Base-by-base conservation (phyloP, 1,140 invertebrate genomes). In the Ctenoplectra terminalis region DNA sequence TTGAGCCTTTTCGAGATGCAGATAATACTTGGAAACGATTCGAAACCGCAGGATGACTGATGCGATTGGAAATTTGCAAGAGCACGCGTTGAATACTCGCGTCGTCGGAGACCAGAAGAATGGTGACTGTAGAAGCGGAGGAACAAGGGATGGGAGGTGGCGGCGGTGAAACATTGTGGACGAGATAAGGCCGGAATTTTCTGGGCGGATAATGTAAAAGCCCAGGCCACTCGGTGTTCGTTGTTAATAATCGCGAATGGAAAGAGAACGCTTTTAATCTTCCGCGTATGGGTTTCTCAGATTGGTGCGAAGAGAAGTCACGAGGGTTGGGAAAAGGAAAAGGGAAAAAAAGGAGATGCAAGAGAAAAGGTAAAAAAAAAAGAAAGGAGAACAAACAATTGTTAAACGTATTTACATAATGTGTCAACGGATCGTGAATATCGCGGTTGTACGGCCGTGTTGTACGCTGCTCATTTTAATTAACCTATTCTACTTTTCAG, bases 101-200 rank as follows among this genome's bases (percentile, higher is more conserved):
- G 60, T 52, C 73, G 46, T 46, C 43, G 40, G 56, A 46, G 73
- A 63, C 37, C 20, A 34, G 4, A 34, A 74, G 26, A 63, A 72
- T 67, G 70, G 48, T 50, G 52, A 52, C 17, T 52, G 13, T n/a
- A 20, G 48, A 48, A 54, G 23, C 8, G n/a, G 56, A 29, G 43
- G 23, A 61, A 74, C 56, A 58, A 26, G 20, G 58, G 48, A 26
- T 50, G 34, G 48, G 54, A 1, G 54, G 34, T 40, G 60, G 48
- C 34, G 31, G 17, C 37, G 9, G 37, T 40, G 74, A 48, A 54
- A 56, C 80, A 77, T 69, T 46, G 70, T 74, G 70, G 60, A 40
- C n/a, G 50, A 79, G 67, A 83, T 83, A 83, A 83, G 76, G 31
- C 48, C 13, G 60, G 67, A 79, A 83, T 72, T 83, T 72, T 72